A percentile compares a stretch with the other conserved stretches of the same genome.
Conservation (phyloP, 1,140 invertebrate species). For the Hyposmocoma kahamanoa region DNA sequence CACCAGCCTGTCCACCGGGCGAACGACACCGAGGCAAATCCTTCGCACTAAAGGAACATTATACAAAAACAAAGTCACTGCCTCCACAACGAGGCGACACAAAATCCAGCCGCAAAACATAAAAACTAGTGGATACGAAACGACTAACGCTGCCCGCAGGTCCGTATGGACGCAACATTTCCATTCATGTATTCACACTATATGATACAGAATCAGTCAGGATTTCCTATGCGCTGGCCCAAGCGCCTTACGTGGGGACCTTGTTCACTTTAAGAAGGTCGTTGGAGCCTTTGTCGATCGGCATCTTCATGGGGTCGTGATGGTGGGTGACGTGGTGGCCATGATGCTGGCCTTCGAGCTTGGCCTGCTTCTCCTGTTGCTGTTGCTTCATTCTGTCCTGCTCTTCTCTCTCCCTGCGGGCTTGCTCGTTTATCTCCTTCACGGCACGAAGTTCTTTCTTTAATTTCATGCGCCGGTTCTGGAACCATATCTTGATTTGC, state of each 20-base stretch:
- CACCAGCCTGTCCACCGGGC: constrained; percentile 65
- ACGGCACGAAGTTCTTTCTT: constrained; percentile 96
- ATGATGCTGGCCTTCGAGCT: constrained; percentile 77
- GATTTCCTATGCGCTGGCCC: constrained; percentile 45
- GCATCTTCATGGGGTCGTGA: constrained; percentile 76
- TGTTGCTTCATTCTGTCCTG: constrained; percentile 93
- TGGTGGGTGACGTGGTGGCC: constrained; percentile 73
- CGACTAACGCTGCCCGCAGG: constrained; percentile 51
- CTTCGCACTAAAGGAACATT: constrained; percentile 70
- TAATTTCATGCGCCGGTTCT: constrained; percentile 97
- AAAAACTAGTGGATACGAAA: constrained; percentile 67
- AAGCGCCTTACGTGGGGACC: constrained; percentile 76
- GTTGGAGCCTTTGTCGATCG: constrained; percentile 77
- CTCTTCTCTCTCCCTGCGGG: constrained; percentile 90
- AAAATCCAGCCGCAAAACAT: constrained; percentile 63
- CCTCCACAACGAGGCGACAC: constrained; percentile 53
- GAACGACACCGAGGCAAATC: constrained; percentile 57
- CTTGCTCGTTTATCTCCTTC: constrained; percentile 96
- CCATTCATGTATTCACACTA: constrained; percentile 65
- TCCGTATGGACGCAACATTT: constrained; percentile 61
- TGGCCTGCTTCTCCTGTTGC: constrained; percentile 88
- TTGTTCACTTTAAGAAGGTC: constrained; percentile 80
- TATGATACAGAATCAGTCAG: constrained; percentile 71
- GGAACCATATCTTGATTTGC: constrained; percentile 99
- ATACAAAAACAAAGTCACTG: constrained; percentile 50